These are phyloP conservation scores for Megalops cyprinoides DNA, from an alignment of 2,797 vertebrate genomes.

Conservation along the genomic window DNA sequence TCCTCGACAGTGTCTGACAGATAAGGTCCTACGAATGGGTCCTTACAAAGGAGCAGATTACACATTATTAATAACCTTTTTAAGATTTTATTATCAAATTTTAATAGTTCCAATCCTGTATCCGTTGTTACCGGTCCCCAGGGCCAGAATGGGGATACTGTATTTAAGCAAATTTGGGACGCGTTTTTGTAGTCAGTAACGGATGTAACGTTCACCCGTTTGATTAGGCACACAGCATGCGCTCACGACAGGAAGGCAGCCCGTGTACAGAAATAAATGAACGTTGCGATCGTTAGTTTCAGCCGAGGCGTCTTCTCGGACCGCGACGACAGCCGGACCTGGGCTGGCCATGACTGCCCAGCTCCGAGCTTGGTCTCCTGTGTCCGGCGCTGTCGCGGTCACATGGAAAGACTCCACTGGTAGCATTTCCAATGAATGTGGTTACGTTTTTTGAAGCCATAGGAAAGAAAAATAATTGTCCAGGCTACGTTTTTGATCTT, in stretches of 20 bases:
- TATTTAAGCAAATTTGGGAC: background rate
- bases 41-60: too few species aligned
- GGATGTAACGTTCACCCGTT: conserved; percentile 28
- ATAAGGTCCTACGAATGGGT: too few species aligned
- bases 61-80: too few species aligned
- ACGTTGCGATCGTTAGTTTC: conserved; percentile 74
- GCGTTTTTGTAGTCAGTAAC: background rate
- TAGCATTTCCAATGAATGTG: conserved; percentile 83
- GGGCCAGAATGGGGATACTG: background rate
- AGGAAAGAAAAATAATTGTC: conserved; percentile 81
- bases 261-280: conserved; percentile 57
- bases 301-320: conserved; percentile 12
- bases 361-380: background rate
- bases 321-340: conserved; percentile 1
- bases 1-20: too few species aligned
- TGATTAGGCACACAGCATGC: conserved; percentile 79
- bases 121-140: background rate
- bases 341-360: background rate
- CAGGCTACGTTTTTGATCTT: conserved; percentile 69
- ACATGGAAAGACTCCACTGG: conserved; percentile 51
- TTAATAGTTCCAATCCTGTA: background rate
- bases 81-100: too few species aligned
- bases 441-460: conserved; percentile 80
- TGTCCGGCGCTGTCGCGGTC: background rate
- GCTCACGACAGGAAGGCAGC: conserved; percentile 73